These are phyloP conservation scores for Cryptops parisi DNA, from an alignment of 2,888 invertebrate species.

Conservation along the genomic window DNA sequence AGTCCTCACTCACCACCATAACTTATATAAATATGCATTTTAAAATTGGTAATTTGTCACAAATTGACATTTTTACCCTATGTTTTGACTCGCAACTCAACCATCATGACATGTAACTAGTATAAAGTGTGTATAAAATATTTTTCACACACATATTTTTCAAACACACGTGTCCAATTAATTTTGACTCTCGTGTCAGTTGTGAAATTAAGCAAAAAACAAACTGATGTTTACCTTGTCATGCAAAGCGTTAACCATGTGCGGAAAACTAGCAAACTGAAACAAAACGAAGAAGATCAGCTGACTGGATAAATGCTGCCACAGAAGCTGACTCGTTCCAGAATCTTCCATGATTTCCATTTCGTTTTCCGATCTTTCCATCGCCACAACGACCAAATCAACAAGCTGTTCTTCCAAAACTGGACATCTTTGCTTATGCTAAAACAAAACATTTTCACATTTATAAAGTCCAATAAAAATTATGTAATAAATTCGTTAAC, in stretches of 20 bases:
- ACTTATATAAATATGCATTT: no score
- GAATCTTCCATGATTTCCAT: conserved; percentile 44
- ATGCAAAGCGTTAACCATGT: conserved; percentile 76
- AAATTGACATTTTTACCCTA: no score
- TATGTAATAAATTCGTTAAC: background rate
- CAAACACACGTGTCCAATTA: no score
- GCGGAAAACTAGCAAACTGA: conserved; percentile 84
- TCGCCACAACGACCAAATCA: conserved; percentile 73
- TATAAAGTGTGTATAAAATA: no score
- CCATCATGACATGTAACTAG: no score
- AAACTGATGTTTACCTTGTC: conserved; percentile 45
- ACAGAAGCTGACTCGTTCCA: conserved; percentile 58
- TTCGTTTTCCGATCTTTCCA: conserved; percentile 68
- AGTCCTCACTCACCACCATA: no score
- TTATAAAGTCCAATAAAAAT: background rate
- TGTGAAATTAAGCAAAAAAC: background rate
- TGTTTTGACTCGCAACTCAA: no score
- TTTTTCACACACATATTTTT: no score
- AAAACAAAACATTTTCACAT: conserved; percentile 17
- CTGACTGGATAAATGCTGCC: conserved; percentile 87
- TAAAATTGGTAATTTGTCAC: no score
- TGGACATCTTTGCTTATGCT: conserved; percentile 69
- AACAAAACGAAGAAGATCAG: conserved; percentile 88
- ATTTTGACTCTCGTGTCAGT: background rate
- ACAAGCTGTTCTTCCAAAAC: conserved; percentile 86